Conservation (phyloP, 2,888 invertebrate genomes). For the Melikaiella ostensackeni region DNA sequence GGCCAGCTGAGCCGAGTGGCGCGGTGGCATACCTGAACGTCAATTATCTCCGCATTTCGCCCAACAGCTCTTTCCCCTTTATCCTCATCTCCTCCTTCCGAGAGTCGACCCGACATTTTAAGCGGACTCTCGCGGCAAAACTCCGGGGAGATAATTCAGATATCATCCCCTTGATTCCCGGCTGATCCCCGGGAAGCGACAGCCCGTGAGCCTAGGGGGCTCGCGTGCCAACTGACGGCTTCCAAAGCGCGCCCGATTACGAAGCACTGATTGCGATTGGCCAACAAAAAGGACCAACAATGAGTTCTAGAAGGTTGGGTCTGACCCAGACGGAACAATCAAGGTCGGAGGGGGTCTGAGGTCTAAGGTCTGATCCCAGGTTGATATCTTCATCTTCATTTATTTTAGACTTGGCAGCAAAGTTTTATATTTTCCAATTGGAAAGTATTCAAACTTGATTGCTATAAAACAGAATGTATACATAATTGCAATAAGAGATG, state of each 20-base stretch:
- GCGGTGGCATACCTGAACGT: constrained; percentile 65
- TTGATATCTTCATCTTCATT: constrained; percentile 2
- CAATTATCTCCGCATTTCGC: constrained; percentile 71
- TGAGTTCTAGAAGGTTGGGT: neutral
- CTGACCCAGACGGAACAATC: neutral
- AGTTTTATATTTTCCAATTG: too few species aligned
- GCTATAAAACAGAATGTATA: too few species aligned
- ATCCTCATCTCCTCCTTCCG: constrained; percentile 36
- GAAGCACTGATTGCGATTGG: constrained; percentile 58
- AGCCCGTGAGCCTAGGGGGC: constrained; percentile 59
- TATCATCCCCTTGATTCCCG: constrained; percentile 68
- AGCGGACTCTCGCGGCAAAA: constrained; percentile 57
- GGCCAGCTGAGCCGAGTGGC: neutral
- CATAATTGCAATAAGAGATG: too few species aligned
- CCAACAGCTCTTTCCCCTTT: constrained; percentile 63
- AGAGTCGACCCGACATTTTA: constrained; percentile 49
- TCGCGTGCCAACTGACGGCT: constrained; percentile 74
- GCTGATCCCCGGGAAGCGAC: constrained; percentile 54
- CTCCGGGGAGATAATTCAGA: constrained; percentile 68
- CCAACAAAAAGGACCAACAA: constrained; percentile 38
- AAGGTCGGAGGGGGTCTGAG: constrained; percentile 4
- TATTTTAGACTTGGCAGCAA: too few species aligned
- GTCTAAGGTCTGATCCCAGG: neutral
- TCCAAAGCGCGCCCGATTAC: constrained; percentile 62
- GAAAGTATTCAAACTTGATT: too few species aligned